A percentile compares a stretch with the other conserved stretches of the same genome.
These are phyloP conservation scores for Eristalis arbustorum DNA, from an alignment of 2,888 invertebrate genomes.

Conservation along the genomic window DNA sequence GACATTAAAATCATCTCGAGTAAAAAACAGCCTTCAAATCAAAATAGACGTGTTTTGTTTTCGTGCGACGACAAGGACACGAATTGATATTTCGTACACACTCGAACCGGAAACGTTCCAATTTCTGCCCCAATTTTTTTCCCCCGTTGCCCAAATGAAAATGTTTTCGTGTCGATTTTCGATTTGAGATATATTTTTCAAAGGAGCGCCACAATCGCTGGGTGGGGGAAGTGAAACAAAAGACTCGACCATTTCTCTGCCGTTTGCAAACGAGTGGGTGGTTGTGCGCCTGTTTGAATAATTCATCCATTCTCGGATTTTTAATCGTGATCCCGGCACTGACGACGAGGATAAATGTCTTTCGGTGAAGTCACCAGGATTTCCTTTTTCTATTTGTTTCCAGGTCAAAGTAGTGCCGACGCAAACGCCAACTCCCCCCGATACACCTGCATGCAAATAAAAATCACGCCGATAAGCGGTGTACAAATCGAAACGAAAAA, in stretches of 20 bases:
- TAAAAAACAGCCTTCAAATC: slow-evolving; percentile 8
- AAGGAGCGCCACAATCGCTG: background rate
- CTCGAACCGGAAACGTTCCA: slow-evolving; percentile 25
- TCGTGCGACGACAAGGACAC: background rate
- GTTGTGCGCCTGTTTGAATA: slow-evolving; percentile 31
- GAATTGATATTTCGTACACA: slow-evolving; percentile 31
- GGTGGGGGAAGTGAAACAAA: background rate
- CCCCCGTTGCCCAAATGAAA: no score
- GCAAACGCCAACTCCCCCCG: background rate
- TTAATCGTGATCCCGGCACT: slow-evolving; percentile 33
- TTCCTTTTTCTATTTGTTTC: slow-evolving; percentile 38
- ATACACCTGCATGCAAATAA: background rate
- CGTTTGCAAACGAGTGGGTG: background rate
- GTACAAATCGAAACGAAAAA: background rate
- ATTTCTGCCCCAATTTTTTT: background rate
- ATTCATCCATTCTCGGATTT: slow-evolving; percentile 36
- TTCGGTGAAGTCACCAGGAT: slow-evolving; percentile 20
- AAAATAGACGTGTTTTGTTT: background rate
- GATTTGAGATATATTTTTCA: slow-evolving; percentile 17
- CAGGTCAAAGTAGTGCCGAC: slow-evolving; percentile 27
- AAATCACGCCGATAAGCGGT: slow-evolving; percentile 23
- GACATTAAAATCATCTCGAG: slow-evolving; percentile 24
- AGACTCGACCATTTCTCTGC: slow-evolving; percentile 3
- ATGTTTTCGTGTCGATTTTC: slow-evolving; percentile 13
- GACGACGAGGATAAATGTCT: slow-evolving; percentile 25